These are phyloP conservation scores for Polydrusus tereticollis DNA, from an alignment of 2,888 invertebrate species.

Conservation along the genomic window DNA sequence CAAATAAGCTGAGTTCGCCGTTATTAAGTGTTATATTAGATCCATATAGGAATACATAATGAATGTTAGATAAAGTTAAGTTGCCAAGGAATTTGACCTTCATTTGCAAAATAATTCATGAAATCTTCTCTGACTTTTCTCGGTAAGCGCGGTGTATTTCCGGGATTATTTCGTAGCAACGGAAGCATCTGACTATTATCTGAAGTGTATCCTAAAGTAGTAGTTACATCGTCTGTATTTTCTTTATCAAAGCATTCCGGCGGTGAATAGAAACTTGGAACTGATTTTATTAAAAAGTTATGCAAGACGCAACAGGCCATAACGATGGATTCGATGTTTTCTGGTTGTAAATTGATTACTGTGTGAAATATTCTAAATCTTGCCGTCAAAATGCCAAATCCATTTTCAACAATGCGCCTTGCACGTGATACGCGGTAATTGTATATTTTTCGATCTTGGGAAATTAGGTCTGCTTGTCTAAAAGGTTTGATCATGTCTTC, in stretches of 20 bases:
- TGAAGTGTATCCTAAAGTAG: too few species aligned
- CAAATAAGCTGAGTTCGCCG: too few species aligned
- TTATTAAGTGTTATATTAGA: too few species aligned
- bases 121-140: neutral
- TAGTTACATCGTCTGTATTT: neutral
- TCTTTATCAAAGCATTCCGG: neutral
- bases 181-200: neutral
- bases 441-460: constrained; percentile 9
- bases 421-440: constrained; percentile 22
- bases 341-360: constrained; percentile 8
- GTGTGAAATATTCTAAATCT: constrained; percentile 1
- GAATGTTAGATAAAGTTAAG: too few species aligned
- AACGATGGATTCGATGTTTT: neutral
- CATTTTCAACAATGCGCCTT: constrained; percentile 26
- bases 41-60: too few species aligned
- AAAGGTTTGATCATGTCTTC: constrained; percentile 18
- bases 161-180: neutral
- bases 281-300: neutral
- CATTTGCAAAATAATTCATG: neutral
- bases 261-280: neutral
- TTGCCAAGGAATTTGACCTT: too few species aligned
- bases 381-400: constrained; percentile 5
- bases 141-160: neutral
- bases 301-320: neutral
- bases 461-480: constrained; percentile 13